Percentiles rank a stretch among this genome's conserved stretches.
These are phyloP conservation scores for Podarcis siculus DNA, from an alignment of 2,797 vertebrate genomes.

Conservation along the genomic window DNA sequence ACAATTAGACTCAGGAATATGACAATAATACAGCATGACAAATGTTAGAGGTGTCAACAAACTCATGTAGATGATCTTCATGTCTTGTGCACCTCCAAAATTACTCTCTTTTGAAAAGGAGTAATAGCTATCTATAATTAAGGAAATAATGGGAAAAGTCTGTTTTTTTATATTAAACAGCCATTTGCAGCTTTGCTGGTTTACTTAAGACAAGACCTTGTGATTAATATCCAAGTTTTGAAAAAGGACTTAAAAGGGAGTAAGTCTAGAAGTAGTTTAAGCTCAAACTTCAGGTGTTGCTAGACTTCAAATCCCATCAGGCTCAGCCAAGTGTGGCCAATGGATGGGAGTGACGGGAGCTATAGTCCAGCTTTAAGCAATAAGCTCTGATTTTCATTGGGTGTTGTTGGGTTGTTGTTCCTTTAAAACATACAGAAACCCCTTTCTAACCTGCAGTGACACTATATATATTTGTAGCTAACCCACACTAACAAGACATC, in stretches of 20 bases:
- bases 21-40: too few species aligned
- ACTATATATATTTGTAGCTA: too few species aligned
- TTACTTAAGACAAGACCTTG: too few species aligned
- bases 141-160: background rate
- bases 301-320: too few species aligned
- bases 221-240: too few species aligned
- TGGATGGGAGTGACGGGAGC: too few species aligned
- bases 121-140: background rate
- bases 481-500: background rate
- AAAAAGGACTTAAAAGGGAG: background rate
- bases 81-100: background rate
- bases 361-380: background rate
- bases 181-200: background rate
- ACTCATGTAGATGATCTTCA: background rate
- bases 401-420: background rate
- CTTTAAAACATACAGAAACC: background rate
- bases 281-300: too few species aligned
- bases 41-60: background rate
- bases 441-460: background rate
- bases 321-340: too few species aligned
- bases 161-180: background rate
- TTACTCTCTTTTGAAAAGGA: background rate
- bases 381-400: background rate
- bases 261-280: too few species aligned
- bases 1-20: background rate